Conservation (phyloP, 2,113 vertebrate genomes). For the Ptyas mucosa region DNA sequence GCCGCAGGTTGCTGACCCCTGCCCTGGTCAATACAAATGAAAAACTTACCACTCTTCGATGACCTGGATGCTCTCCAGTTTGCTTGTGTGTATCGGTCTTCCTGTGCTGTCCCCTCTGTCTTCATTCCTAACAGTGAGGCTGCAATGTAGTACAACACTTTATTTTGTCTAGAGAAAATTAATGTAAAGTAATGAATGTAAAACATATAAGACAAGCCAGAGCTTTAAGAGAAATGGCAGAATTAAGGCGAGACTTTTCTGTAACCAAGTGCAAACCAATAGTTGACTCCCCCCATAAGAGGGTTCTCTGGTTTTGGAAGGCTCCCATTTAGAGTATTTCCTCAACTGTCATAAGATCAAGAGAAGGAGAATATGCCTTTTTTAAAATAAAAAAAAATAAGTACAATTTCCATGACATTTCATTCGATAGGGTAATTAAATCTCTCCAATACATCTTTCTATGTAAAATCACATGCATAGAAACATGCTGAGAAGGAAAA, state of each 20-base stretch:
- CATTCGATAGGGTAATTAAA: background rate
- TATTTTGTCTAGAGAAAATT: constrained; percentile 71
- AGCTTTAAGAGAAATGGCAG: background rate
- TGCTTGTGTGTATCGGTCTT: constrained; percentile 71
- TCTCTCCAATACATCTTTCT: background rate
- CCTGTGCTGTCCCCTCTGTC: constrained; percentile 75
- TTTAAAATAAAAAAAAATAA: background rate
- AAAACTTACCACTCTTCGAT: constrained; percentile 77
- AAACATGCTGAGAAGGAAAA: background rate
- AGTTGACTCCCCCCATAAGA: background rate
- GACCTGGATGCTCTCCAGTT: constrained; percentile 77
- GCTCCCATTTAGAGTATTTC: background rate
- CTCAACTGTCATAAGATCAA: background rate
- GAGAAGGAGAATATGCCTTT: background rate
- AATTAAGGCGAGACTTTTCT: background rate
- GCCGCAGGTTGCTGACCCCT: too few relatives aligned
- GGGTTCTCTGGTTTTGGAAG: background rate
- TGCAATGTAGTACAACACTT: constrained; percentile 76
- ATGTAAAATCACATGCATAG: background rate
- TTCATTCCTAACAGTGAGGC: constrained; percentile 84
- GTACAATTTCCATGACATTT: background rate
- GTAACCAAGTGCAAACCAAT: background rate
- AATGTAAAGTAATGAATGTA: constrained; percentile 55
- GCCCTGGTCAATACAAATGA: background rate
- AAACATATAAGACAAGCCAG: constrained; percentile 19